Base-by-base conservation (phyloP, 2,113 vertebrate genomes). In the Oceanites oceanicus region DNA sequence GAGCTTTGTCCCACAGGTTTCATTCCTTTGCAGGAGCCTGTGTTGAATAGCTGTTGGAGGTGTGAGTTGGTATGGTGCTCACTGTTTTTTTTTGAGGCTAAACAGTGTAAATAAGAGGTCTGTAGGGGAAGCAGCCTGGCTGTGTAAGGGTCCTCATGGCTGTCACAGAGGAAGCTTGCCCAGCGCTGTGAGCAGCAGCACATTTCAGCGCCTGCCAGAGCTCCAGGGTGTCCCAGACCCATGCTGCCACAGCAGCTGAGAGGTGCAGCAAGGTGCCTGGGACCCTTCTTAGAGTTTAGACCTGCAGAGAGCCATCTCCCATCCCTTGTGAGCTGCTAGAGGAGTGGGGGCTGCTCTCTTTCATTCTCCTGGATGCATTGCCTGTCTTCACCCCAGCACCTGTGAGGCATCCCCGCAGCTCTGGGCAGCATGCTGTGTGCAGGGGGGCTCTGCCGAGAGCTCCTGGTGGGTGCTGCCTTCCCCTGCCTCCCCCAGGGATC, bases 371-470 rank as follows among this genome's bases (percentile, higher is more conserved):
- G 6, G 30, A 17, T 86, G 27, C 12, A 8, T 18, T 1, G 1
- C 45, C 14, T 65, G 30, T 55, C 15, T 81, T 73, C 11, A 74
- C 27, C n/a, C 7, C 23, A 63, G 44, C 7, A 11, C 34, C 49
- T 70, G 32, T 0, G 0, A 76, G 36, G 38, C 38, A 32, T 56
- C 10, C 47, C 10, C 0, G 2, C 15, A 63, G 55, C 34, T 58
- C 40, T 71, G 34, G 29, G 68, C 42, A 49, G 49, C 30, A 18
- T 30, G 30, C 7, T 59, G 47, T 52, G 36, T 77, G 32, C 26
- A 5, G 34, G 29, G 29, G 32, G 29, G 30, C 32, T 30, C 59
- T 42, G 29, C 68, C 8, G 10, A 36, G 44, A 56, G 56, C 52
- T n/a, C 8, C 45, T 63, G 42, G 10, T 63, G 49, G 20, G 9